Base-by-base conservation (phyloP, 2,888 invertebrate species). In the Eupithecia dodoneata region DNA sequence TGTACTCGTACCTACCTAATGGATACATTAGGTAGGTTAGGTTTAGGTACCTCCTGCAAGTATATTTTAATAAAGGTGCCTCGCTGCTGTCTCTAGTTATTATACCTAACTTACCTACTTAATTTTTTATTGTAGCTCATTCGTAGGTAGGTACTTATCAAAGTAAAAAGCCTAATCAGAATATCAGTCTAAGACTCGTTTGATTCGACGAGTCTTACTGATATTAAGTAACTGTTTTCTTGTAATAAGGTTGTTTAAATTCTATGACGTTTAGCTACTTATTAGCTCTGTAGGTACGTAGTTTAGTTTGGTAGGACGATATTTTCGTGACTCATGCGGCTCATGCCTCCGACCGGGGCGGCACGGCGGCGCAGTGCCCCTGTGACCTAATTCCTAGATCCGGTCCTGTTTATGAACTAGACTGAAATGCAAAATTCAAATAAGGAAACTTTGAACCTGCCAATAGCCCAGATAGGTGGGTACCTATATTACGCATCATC, bases 361-460 rank as follows among this genome's bases (percentile, higher is more conserved):
- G 55, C 55, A 1, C 15, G 59, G 63, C 66, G 41, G n/a, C n/a
- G 18, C 70, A 6, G 18, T 70, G 75, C 42, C 78, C 78, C 55
- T 66, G 71, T 78, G 66, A 78, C 75, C 78, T 78, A 71, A 70
- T 76, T 79, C 75, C 73, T 79, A 73, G 71, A 71, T 76, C 47
- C 66, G 75, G 66, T 65, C 70, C 66, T 72, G 71, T 49, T 47
- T 30, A 63, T 44, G 55, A 49, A 71, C 30, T 18, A 10, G 63
- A 63, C 63, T 63, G 30, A 12, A 63, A 30, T 63, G 63, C 63
- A 30, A 18, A 10, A 59, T 30, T 63, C 63, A 30, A 59, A 63
- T 63, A 59, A 18, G 9, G 42, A 47, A 4, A 5, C 2, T 49
- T 4, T 13, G 4, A 5, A 52, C 55, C 18, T 59, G n/a, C 18